Conservation (phyloP, 2,888 invertebrate genomes). For the Lepidochrysops patricia region DNA sequence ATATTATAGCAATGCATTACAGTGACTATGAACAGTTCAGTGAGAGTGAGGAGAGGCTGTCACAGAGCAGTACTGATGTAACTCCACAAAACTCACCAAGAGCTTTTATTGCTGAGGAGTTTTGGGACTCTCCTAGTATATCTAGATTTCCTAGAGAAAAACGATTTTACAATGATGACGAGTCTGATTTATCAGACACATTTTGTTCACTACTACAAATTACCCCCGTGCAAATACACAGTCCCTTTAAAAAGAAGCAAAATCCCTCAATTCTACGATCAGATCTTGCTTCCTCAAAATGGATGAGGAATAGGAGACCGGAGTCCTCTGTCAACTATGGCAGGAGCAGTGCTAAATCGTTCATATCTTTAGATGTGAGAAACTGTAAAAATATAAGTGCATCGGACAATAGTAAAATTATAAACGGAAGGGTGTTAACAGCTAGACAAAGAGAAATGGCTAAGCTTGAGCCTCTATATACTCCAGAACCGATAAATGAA, state of each 20-base stretch:
- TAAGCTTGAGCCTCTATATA: constrained; percentile 50
- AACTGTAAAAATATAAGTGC: constrained; percentile 41
- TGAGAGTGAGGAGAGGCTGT: constrained; percentile 60
- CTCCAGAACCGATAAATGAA: constrained; percentile 50
- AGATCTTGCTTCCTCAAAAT: constrained; percentile 62
- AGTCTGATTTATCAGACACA: constrained; percentile 43
- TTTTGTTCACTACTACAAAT: constrained; percentile 64
- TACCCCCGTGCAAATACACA: constrained; percentile 57
- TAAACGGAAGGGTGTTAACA: constrained; percentile 50
- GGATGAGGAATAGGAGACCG: constrained; percentile 59
- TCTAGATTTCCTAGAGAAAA: constrained; percentile 32
- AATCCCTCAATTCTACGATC: constrained; percentile 58
- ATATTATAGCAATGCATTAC: constrained; percentile 62
- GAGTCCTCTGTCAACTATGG: constrained; percentile 59
- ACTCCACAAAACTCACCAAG: constrained; percentile 65
- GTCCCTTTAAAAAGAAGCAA: constrained; percentile 49
- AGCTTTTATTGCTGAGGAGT: constrained; percentile 38
- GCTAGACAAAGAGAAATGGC: constrained; percentile 53
- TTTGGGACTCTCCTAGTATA: constrained; percentile 32
- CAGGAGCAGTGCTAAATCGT: constrained; percentile 66
- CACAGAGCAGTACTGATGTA: constrained; percentile 61
- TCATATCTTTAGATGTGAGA: constrained; percentile 56
- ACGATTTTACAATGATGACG: constrained; percentile 36
- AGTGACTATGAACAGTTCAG: constrained; percentile 59
- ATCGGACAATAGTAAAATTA: constrained; percentile 42